Evolutionary conservation across 2,113 vertebrate species (phyloP).

Genomic region (Antidorcas marsupialis): DNA sequence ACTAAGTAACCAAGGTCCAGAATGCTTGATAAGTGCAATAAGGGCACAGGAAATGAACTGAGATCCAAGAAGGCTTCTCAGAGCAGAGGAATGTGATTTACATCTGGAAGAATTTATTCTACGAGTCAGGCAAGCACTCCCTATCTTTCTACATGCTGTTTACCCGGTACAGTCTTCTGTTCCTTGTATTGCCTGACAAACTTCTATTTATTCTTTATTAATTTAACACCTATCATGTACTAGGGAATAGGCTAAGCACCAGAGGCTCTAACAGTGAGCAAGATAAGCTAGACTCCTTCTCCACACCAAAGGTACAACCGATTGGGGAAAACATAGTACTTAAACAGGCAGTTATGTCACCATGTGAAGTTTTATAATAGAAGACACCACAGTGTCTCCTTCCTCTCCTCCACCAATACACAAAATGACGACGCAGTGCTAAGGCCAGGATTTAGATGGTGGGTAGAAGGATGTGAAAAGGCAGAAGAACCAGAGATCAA

Average conservation of each 20-base stretch:
- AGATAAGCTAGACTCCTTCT: not conserved
- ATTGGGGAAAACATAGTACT: not conserved
- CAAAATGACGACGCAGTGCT: not conserved
- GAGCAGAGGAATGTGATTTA: not conserved
- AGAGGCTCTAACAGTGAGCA: not conserved
- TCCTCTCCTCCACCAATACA: not conserved
- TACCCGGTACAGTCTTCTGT: not conserved
- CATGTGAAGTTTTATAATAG: not conserved
- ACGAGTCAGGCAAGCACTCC: not conserved
- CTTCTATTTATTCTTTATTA: not conserved
- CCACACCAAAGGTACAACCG: not conserved
- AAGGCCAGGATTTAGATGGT: not conserved
- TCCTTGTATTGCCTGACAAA: not conserved
- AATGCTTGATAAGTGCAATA: not conserved
- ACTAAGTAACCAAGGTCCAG: not conserved
- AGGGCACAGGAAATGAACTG: not conserved
- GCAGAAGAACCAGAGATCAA: not conserved
- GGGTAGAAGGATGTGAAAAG: not conserved
- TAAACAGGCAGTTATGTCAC: not conserved
- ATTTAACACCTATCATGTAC: not conserved
- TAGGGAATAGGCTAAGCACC: not conserved
- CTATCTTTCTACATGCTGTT: not conserved
- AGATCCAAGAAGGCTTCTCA: not conserved
- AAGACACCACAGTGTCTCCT: not conserved
- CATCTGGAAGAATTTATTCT: slow-evolving; percentile 16